Conservation (phyloP, 2,113 vertebrate genomes). For the Atlantisia rogersi region DNA sequence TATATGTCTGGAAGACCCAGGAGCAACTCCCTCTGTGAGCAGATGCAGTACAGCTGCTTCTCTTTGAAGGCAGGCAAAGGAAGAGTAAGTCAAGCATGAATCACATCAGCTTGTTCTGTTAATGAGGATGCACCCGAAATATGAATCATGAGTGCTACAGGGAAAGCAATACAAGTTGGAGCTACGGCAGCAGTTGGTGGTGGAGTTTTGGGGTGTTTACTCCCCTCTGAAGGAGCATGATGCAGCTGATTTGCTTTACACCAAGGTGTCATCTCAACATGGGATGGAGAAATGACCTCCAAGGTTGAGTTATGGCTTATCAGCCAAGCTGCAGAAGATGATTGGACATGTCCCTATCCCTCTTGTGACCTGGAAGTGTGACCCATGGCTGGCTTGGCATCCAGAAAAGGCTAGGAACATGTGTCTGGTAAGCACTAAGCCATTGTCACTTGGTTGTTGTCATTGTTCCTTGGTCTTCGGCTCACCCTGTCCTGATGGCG, state of each 20-base stretch:
- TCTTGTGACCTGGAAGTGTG: neutral
- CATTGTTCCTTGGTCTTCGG: neutral
- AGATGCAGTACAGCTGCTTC: neutral
- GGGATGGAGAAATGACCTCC: neutral
- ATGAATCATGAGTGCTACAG: neutral
- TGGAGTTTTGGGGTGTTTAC: neutral
- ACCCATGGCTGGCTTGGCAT: neutral
- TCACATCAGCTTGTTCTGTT: neutral
- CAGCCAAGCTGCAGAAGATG: accelerated
- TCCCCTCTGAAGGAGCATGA: neutral
- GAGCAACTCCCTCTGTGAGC: neutral
- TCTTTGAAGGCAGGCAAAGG: neutral
- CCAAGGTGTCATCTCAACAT: neutral
- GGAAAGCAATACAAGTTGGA: neutral
- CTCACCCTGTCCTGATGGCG: neutral
- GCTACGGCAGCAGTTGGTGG: neutral
- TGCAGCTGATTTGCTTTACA: neutral
- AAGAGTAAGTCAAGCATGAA: neutral
- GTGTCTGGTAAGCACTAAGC: accelerated
- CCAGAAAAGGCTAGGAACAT: neutral
- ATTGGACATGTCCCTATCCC: accelerated
- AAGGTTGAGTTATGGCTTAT: neutral
- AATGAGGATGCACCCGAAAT: neutral
- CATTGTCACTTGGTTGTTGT: accelerated
- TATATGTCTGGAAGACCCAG: neutral